Evolutionary conservation across 2,113 vertebrate genomes (phyloP), one percentile per base, ranked within the genome.

Genomic region (Salvelinus namaycush): DNA sequence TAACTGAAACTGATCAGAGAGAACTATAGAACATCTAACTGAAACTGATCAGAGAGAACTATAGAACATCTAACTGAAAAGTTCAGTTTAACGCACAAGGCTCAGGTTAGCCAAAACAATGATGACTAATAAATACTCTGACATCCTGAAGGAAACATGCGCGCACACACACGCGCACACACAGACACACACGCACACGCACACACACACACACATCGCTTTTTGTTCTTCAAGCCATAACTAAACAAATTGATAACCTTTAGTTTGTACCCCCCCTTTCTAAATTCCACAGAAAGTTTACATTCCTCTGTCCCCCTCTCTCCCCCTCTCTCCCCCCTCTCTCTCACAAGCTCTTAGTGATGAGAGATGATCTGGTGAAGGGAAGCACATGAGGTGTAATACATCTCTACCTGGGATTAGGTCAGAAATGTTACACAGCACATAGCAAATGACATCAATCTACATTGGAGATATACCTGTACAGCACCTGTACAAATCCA

Each of bases 241-340:
- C 82, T 84, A 90, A 89, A 89, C 87, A 89, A 1, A 51, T 81
- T 79, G 89, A 90, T 89, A 92, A 91, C 86, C 88, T 88, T 83
- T 49, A 72, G 81, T 75, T 81, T 88, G 80, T 83, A 86, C 83
- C 80, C 8, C 81, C 84, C n/a, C 81, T 87, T 84, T 80, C 73
- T 80, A 86, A 86, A 88, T 87, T 88, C 88, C 85, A 89, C 83
- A 85, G 79, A 89, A 84, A 81, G 59, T 22, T 62, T 86, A 82
- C 59, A 76, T 84, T 1, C 54, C 57, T 22, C 70, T 27, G 18
- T 16, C 27, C 20, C n/a, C 72, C 22, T 22, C 70, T 27, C 24
- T 16, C 27, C 20, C n/a, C 72, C 22, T 22, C 70, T 27, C 24
- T 16, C 27, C 20, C n/a, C 72, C 22, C 51, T 54, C 12, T 18